These are phyloP conservation scores for Acanthurus leucopareius DNA, from an alignment of 2,797 vertebrate species.

Conservation along the genomic window DNA sequence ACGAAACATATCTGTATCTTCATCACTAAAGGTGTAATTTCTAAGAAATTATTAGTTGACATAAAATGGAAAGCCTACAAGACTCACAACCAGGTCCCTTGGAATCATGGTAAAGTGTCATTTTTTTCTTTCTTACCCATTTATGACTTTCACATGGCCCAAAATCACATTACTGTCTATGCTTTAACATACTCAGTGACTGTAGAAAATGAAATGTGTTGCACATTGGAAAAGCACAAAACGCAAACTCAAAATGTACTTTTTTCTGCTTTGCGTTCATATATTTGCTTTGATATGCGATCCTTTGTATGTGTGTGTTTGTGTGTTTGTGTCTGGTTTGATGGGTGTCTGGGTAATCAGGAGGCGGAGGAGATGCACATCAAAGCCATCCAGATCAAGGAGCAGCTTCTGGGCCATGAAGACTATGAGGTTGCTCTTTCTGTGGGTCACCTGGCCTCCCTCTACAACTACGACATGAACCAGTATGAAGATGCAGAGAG, in stretches of 20 bases:
- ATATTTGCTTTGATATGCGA: not conserved
- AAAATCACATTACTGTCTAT: too few relatives aligned
- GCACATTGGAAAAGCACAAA: too few relatives aligned
- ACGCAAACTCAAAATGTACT: not conserved
- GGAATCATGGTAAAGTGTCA: not conserved
- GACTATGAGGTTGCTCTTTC: slow-evolving; percentile 99
- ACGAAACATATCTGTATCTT: too few relatives aligned
- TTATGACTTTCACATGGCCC: not conserved
- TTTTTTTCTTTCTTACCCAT: not conserved
- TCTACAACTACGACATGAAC: slow-evolving; percentile 99
- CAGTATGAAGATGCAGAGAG: slow-evolving; percentile 98
- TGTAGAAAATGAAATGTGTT: not conserved
- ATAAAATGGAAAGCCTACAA: too few relatives aligned
- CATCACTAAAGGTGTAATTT: not conserved
- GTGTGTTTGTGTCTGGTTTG: not conserved
- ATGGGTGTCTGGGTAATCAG: slow-evolving; percentile 70
- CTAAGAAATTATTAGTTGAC: not conserved
- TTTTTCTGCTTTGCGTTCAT: not conserved
- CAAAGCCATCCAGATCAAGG: slow-evolving; percentile 99
- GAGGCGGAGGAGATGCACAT: slow-evolving; percentile 99
- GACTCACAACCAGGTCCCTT: not conserved
- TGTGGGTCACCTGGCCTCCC: slow-evolving; percentile 97
- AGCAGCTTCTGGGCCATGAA: slow-evolving; percentile 98
- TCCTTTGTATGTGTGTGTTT: not conserved
- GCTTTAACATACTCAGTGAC: not conserved